phyloP scores from a whole-genome alignment of 2,797 vertebrate genomes.

The Melanotaenia pygmaea region DNA sequence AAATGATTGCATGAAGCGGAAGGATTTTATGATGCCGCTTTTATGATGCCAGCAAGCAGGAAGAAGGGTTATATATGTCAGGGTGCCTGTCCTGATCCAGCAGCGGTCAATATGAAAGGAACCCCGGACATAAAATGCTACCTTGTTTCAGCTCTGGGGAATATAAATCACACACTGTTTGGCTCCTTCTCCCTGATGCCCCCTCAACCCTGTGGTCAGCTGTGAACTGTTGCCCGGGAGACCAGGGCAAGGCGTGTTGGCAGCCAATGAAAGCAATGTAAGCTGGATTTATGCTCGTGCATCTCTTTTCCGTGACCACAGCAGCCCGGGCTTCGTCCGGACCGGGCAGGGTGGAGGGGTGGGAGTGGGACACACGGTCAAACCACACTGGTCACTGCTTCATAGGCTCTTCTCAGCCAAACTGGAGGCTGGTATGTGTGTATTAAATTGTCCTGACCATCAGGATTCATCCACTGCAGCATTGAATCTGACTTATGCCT shows the following conservation, averaged over 20 bases:
- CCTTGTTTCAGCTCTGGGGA: slow-evolving; percentile 76
- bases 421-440: slow-evolving; percentile 1
- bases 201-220: slow-evolving; percentile 73
- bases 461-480: neutral
- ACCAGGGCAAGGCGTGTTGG: slow-evolving; percentile 69
- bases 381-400: slow-evolving; percentile 29
- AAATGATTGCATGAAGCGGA: slow-evolving; percentile 33
- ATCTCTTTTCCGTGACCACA: slow-evolving; percentile 72
- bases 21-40: slow-evolving; percentile 57
- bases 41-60: slow-evolving; percentile 65
- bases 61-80: slow-evolving; percentile 62
- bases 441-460: neutral
- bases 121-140: slow-evolving; percentile 64
- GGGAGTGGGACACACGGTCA: slow-evolving; percentile 12
- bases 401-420: neutral
- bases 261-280: slow-evolving; percentile 72
- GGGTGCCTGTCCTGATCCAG: slow-evolving; percentile 47
- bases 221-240: slow-evolving; percentile 78
- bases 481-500: neutral
- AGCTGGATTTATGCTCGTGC: slow-evolving; percentile 60
- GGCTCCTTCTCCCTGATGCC: slow-evolving; percentile 67
- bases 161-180: slow-evolving; percentile 79
- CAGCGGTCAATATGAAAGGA: slow-evolving; percentile 68
- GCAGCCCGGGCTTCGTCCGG: slow-evolving; percentile 55
- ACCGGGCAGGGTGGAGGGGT: slow-evolving; percentile 23